Evolutionary conservation across 2,797 vertebrate genomes (phyloP).

Genomic region (Enteromius trimaculatus): DNA sequence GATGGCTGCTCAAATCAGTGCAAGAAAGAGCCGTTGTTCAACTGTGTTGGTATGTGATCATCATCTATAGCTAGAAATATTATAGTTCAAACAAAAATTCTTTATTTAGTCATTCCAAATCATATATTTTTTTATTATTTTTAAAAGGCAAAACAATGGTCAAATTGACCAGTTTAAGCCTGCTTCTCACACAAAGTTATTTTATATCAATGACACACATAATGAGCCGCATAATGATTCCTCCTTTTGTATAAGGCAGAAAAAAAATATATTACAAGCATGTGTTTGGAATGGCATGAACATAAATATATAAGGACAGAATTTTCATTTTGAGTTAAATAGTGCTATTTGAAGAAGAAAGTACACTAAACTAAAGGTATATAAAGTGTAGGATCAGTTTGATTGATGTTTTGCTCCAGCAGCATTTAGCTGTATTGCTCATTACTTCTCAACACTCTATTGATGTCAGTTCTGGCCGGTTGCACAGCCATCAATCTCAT

Average conservation of each 20-base stretch:
- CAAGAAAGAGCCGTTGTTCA: slow-evolving; percentile 82
- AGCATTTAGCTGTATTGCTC: slow-evolving; percentile 18
- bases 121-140: too few species aligned
- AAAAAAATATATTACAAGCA: background rate
- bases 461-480: slow-evolving; percentile 28
- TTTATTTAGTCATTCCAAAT: too few species aligned
- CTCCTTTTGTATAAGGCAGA: background rate
- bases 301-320: background rate
- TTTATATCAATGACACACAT: background rate
- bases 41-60: slow-evolving; percentile 78
- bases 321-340: background rate
- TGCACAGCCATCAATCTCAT: slow-evolving; percentile 38
- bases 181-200: background rate
- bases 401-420: slow-evolving; percentile 29
- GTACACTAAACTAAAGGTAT: background rate
- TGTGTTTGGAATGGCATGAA: background rate
- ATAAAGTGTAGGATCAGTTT: background rate
- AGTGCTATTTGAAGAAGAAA: background rate
- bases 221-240: background rate
- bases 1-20: slow-evolving; percentile 88
- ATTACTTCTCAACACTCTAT: slow-evolving; percentile 26
- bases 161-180: background rate
- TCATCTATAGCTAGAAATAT: background rate
- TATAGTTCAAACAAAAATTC: too few species aligned
- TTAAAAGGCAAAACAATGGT: background rate